These are phyloP conservation scores for Bedellia somnulentella DNA, from an alignment of 2,888 invertebrate species.

Conservation along the genomic window DNA sequence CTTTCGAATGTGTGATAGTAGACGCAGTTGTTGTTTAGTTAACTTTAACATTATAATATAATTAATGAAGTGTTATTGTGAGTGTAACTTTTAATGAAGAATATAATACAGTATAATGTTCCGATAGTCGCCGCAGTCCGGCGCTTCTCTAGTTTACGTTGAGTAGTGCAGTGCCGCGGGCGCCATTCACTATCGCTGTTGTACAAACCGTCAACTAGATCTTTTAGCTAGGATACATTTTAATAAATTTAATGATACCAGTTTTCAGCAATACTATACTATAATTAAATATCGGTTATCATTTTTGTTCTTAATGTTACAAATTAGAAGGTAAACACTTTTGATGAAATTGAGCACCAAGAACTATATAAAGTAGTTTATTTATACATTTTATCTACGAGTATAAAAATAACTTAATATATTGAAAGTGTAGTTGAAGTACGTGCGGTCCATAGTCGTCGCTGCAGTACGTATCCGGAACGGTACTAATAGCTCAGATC, in stretches of 20 bases:
- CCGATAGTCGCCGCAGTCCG: slow-evolving; percentile 32
- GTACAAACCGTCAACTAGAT: too few species aligned
- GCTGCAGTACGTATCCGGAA: too few species aligned
- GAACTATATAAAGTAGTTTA: too few species aligned
- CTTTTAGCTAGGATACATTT: slow-evolving; percentile 57
- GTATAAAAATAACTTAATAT: too few species aligned
- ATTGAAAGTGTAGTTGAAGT: too few species aligned
- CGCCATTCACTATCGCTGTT: too few species aligned
- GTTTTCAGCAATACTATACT: slow-evolving; percentile 40
- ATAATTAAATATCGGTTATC: slow-evolving; percentile 29
- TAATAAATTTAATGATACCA: slow-evolving; percentile 44
- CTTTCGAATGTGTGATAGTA: slow-evolving; percentile 64
- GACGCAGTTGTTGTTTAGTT: slow-evolving; percentile 63
- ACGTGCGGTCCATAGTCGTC: too few species aligned
- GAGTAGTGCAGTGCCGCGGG: too few species aligned
- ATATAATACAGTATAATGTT: slow-evolving; percentile 36
- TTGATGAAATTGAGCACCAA: slow-evolving; percentile 43
- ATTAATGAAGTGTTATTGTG: slow-evolving; percentile 55
- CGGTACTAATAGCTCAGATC: too few species aligned
- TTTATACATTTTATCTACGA: too few species aligned
- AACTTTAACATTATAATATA: slow-evolving; percentile 44
- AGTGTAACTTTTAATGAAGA: slow-evolving; percentile 52
- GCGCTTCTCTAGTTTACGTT: too few species aligned
- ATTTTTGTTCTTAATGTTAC: slow-evolving; percentile 28
- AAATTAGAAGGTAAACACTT: slow-evolving; percentile 26